A percentile compares a stretch with the other conserved stretches of the same genome.
Evolutionary conservation across 2,113 vertebrate genomes (phyloP).

Genomic region (Saccopteryx leptura): DNA sequence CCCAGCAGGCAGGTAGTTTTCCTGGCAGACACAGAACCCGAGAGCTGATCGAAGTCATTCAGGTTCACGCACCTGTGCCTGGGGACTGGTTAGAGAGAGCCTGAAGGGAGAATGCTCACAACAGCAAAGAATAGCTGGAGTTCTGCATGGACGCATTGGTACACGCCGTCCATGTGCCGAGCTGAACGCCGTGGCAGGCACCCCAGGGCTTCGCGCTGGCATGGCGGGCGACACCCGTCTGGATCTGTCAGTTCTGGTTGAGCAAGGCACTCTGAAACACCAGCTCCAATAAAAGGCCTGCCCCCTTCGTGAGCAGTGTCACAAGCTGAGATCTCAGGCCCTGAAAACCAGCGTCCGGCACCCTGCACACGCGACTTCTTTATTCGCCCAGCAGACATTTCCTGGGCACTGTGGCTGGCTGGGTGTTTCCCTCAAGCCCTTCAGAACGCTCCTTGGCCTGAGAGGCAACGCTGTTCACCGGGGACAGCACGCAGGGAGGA

Average conservation of each 20-base stretch:
- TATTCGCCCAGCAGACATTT: neutral
- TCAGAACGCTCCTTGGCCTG: neutral
- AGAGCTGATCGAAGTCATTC: slow-evolving; percentile 32
- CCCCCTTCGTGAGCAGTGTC: accelerated
- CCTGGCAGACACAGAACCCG: neutral
- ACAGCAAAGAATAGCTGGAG: neutral
- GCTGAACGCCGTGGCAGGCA: neutral
- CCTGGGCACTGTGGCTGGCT: neutral
- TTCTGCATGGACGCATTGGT: slow-evolving; percentile 38
- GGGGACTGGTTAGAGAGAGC: slow-evolving; percentile 13
- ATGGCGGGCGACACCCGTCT: accelerated
- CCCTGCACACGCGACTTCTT: neutral
- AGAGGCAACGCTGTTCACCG: neutral
- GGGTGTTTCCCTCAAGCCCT: neutral
- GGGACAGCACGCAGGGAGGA: neutral
- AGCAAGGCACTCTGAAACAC: neutral
- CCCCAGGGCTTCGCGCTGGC: neutral
- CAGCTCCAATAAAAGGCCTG: neutral
- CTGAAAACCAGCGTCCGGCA: neutral
- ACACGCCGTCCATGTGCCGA: neutral
- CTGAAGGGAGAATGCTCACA: slow-evolving; percentile 47
- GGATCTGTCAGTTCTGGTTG: neutral
- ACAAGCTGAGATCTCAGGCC: neutral
- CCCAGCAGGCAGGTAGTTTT: neutral
- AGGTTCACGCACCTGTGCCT: neutral